Evolutionary conservation across 2,888 invertebrate genomes (phyloP).

Genomic region (Andrena chrysosceles): DNA sequence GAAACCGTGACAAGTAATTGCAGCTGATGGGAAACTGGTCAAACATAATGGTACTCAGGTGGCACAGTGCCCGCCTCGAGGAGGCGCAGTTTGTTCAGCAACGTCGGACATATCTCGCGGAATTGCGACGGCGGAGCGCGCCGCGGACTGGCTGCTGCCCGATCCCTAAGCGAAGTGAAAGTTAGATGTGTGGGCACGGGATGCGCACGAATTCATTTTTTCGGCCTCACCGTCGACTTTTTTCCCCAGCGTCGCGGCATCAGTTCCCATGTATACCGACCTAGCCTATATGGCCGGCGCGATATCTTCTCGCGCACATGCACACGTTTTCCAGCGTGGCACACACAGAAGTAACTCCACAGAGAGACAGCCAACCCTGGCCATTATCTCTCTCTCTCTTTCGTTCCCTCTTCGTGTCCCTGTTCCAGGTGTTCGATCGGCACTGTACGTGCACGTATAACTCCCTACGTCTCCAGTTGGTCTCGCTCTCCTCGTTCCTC

Average conservation of each 20-base stretch:
- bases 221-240: conserved; percentile 78
- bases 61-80: neutral
- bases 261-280: conserved; percentile 83
- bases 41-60: neutral
- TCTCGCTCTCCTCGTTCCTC: conserved; percentile 13
- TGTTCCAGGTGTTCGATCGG: conserved; percentile 9
- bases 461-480: conserved; percentile 8
- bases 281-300: conserved; percentile 82
- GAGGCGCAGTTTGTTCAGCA: conserved; percentile 39
- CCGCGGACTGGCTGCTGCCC: conserved; percentile 75
- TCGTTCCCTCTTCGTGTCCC: neutral
- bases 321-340: conserved; percentile 58
- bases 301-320: conserved; percentile 66
- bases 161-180: conserved; percentile 84
- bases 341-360: neutral
- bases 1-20: too few species aligned
- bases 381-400: conserved; percentile 44
- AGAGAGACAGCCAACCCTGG: conserved; percentile 30
- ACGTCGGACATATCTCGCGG: conserved; percentile 74
- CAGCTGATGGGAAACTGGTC: neutral
- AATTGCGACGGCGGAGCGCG: conserved; percentile 67
- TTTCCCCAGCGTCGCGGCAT: conserved; percentile 70
- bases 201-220: conserved; percentile 85
- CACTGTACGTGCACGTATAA: neutral
- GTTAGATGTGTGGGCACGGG: conserved; percentile 85